Evolutionary conservation across 2,888 invertebrate species (phyloP).

Genomic region (Thera obeliscata): DNA sequence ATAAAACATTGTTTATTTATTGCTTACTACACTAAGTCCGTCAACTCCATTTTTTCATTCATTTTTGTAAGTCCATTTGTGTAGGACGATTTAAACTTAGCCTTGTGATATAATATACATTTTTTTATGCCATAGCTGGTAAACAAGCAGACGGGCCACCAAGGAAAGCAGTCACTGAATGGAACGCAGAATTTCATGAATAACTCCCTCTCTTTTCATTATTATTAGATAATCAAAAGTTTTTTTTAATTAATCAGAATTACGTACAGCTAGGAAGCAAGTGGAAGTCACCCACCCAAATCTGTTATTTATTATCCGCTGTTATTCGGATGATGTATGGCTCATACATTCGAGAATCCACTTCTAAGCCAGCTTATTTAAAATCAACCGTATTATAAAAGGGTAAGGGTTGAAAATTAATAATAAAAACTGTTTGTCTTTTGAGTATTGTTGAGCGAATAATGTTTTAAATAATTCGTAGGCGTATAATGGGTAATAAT

Average conservation of each 20-base stretch:
- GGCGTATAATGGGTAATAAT: constrained; percentile 66
- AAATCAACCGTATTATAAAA: constrained; percentile 29
- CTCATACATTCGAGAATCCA: constrained; percentile 45
- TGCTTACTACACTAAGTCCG: too few species aligned
- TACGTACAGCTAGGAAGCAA: constrained; percentile 41
- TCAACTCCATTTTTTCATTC: too few species aligned
- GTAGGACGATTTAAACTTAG: too few species aligned
- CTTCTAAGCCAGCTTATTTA: constrained; percentile 18
- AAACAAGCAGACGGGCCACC: too few species aligned
- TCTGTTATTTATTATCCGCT: constrained; percentile 68
- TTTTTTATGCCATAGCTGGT: too few species aligned
- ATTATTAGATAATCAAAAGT: too few species aligned
- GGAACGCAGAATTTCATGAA: too few species aligned
- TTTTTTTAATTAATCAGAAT: background rate
- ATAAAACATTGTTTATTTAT: too few species aligned
- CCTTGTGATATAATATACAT: too few species aligned
- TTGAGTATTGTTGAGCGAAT: constrained; percentile 48
- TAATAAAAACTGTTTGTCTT: constrained; percentile 24
- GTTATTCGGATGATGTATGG: constrained; percentile 70
- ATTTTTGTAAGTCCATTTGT: too few species aligned
- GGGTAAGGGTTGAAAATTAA: constrained; percentile 19
- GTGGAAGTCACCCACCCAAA: constrained; percentile 57
- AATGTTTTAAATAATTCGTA: constrained; percentile 54
- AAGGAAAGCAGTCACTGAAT: too few species aligned
- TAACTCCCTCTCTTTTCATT: too few species aligned